These are phyloP conservation scores for Ephestia elutella DNA, from an alignment of 1,140 invertebrate species.

Conservation along the genomic window DNA sequence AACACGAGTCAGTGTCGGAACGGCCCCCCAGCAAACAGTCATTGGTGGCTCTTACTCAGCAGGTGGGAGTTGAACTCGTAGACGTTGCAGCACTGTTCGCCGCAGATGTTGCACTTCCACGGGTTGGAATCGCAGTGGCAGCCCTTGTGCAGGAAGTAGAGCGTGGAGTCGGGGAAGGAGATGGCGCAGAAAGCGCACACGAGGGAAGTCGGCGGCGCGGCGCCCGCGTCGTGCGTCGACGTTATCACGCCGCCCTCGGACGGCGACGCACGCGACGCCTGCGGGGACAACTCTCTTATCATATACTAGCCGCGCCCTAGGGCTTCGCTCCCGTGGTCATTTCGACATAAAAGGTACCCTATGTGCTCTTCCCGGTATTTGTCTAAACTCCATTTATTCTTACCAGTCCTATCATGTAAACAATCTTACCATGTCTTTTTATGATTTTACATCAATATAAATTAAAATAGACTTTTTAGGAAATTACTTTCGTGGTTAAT, in stretches of 20 bases:
- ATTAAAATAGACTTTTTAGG: no score
- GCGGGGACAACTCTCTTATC: no score
- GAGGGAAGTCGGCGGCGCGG: constrained; percentile 71
- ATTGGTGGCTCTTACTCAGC: constrained; percentile 93
- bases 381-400: no score
- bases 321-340: no score
- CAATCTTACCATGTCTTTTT: no score
- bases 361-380: no score
- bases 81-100: constrained; percentile 92
- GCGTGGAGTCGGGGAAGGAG: constrained; percentile 93
- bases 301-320: no score
- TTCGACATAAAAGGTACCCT: no score
- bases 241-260: constrained; percentile 80
- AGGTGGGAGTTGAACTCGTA: constrained; percentile 98
- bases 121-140: constrained; percentile 97
- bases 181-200: constrained; percentile 94
- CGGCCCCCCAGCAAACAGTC: constrained; percentile 70
- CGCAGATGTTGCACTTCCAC: constrained; percentile 98
- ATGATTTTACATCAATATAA: no score
- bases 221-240: constrained; percentile 75
- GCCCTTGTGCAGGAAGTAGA: constrained; percentile 97
- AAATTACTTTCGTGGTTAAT: no score
- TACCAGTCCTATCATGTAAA: no score
- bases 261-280: constrained; percentile 75
- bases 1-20: constrained; percentile 45